Percentiles rank a stretch among this genome's conserved stretches.
Conservation (phyloP, 2,888 invertebrate genomes). For the Caenorhabditis japonica region DNA sequence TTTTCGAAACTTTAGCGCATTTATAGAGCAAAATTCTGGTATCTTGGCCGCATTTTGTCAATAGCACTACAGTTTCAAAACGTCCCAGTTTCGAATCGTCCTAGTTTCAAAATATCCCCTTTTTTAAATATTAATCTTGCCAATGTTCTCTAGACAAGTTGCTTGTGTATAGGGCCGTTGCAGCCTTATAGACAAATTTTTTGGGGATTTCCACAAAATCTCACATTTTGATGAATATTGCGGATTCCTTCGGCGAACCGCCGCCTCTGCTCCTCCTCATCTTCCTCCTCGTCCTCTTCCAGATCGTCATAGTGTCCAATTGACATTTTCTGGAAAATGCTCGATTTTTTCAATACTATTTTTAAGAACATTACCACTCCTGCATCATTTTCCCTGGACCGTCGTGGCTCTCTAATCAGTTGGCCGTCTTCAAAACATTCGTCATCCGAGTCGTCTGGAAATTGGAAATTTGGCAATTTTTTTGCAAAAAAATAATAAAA, state of each 20-base stretch:
- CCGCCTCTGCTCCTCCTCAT: constrained; percentile 20
- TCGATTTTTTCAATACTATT: background rate
- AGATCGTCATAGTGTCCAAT: constrained; percentile 59
- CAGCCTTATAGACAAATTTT: too few relatives aligned
- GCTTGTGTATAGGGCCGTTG: too few relatives aligned
- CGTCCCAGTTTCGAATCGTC: too few relatives aligned
- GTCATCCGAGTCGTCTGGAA: constrained; percentile 15
- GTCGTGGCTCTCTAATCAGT: constrained; percentile 6
- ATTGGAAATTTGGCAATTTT: background rate
- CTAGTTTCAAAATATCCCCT: too few relatives aligned
- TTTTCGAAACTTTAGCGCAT: too few relatives aligned
- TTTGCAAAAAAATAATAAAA: background rate
- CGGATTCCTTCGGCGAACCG: constrained; percentile 8
- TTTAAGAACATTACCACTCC: constrained; percentile 13
- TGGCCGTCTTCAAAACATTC: constrained; percentile 12
- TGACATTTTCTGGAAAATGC: constrained; percentile 60
- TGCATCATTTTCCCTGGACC: constrained; percentile 15
- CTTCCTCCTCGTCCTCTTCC: constrained; percentile 50
- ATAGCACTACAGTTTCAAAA: too few relatives aligned
- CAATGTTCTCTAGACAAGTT: too few relatives aligned
- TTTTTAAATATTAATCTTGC: too few relatives aligned
- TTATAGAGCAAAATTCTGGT: too few relatives aligned
- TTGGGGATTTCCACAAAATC: too few relatives aligned
- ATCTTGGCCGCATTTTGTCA: too few relatives aligned
- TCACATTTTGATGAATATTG: constrained; percentile 10